Percentiles rank a stretch among this genome's conserved stretches.
These are phyloP conservation scores for Valencia hispanica DNA, from an alignment of 2,797 vertebrate species.

Conservation along the genomic window DNA sequence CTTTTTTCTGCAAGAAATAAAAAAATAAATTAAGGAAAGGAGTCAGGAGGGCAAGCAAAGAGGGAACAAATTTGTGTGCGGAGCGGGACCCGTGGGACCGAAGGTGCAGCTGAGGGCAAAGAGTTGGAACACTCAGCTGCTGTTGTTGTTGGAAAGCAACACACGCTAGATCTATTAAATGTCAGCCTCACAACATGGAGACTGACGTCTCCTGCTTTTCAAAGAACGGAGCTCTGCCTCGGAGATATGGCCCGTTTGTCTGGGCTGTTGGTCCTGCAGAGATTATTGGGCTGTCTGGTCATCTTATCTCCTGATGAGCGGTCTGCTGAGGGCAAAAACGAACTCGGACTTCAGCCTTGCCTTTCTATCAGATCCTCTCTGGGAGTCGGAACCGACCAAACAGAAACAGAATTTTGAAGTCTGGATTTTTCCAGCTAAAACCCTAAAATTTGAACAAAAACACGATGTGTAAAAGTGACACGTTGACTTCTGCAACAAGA, in stretches of 20 bases:
- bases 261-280: background rate
- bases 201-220: conserved; percentile 36
- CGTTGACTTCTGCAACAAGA: background rate
- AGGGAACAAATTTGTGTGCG: conserved; percentile 30
- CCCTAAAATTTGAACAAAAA: background rate
- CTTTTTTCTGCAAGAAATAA: conserved; percentile 27
- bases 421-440: background rate
- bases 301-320: conserved; percentile 19
- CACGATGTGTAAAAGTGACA: no score
- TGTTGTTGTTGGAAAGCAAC: conserved; percentile 21
- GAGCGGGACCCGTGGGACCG: conserved; percentile 38
- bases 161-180: conserved; percentile 26
- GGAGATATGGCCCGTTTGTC: background rate
- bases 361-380: conserved; percentile 2
- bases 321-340: background rate
- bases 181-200: conserved; percentile 34
- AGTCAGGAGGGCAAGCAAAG: conserved; percentile 42
- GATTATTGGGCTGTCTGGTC: conserved; percentile 32
- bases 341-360: conserved; percentile 2
- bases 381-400: conserved; percentile 11
- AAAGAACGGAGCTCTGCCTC: background rate
- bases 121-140: conserved; percentile 23
- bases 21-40: conserved; percentile 36
- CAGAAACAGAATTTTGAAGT: no score
- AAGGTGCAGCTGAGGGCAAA: conserved; percentile 34